Evolutionary conservation across 2,113 vertebrate species (phyloP).

Genomic region (Laticauda colubrina): DNA sequence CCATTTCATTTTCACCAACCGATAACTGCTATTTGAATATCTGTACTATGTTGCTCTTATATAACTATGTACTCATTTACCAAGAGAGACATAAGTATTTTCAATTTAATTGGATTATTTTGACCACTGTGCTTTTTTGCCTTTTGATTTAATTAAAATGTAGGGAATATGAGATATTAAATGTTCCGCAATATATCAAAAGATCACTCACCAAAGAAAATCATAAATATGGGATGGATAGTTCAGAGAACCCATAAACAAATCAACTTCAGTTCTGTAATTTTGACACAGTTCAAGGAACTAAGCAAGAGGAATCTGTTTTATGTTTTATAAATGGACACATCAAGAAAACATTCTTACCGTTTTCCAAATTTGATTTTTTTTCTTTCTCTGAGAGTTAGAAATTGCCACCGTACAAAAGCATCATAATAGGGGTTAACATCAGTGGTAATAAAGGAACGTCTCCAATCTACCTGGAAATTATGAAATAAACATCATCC

Average conservation of each 20-base stretch:
- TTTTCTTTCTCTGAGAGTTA: slow-evolving; percentile 89
- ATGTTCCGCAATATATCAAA: neutral
- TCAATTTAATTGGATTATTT: neutral
- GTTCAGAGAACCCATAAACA: neutral
- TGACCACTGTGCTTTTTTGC: neutral
- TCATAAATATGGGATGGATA: fast-evolving
- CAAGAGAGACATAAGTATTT: neutral
- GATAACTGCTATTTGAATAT: neutral
- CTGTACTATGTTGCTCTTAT: neutral
- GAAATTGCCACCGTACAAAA: slow-evolving; percentile 93
- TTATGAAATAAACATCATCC: neutral
- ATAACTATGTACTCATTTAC: neutral
- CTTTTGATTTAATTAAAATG: neutral
- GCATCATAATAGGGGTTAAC: slow-evolving; percentile 97
- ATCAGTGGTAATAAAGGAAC: slow-evolving; percentile 94
- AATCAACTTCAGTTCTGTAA: fast-evolving
- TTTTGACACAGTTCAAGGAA: neutral
- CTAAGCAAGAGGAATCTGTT: neutral
- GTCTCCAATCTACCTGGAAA: slow-evolving; percentile 91
- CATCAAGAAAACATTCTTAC: slow-evolving; percentile 61
- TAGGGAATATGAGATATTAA: neutral
- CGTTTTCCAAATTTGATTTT: slow-evolving; percentile 97
- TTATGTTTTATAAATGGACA: neutral
- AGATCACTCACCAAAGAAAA: neutral
- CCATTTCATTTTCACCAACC: neutral